Evolutionary conservation across 2,113 vertebrate genomes (phyloP), one percentile per base, ranked within the genome.

Genomic region (Thunnus maccoyii): DNA sequence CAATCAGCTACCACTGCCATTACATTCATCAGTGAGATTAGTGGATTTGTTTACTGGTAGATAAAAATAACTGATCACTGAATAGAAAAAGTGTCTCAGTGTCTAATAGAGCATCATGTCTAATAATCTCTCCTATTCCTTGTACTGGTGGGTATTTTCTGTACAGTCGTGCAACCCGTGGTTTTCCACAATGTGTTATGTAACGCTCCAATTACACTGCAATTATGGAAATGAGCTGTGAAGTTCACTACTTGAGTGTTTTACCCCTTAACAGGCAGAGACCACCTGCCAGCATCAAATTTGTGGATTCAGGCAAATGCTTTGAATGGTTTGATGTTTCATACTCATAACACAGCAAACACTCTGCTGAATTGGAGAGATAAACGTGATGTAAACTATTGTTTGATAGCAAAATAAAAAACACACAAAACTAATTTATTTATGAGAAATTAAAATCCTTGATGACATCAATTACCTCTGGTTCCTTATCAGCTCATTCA

Each of bases 281-380:
- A 73, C 71, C 25, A 52, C 78, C 74, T 84, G 79, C 64, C 76
- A 60, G 68, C 64, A 75, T 68, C 60, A n/a, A 51, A 71, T 70
- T 54, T 67, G n/a, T 1, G 8, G 54, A 70, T 83, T 72, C 12
- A 2, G 41, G 60, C 20, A 79, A 57, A 61, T 3, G 46, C 55
- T 22, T 1, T 13, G 13, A 71, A 17, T 51, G 68, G 36, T 61
- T 50, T 36, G 48, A 84, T 60, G 47, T 32, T 50, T 57, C 16
- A 61, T 13, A 25, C 13, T 61, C 46, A 12, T 17, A 47, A 64
- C 3, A 63, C 50, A 60, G 30, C 7, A 70, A 67, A 46, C 12
- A 41, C 17, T 48, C 2, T 5, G 20, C n/a, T 65, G 55, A 54
- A 72, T 48, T 46, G 50, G 16, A 10, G 20, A 57, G 50, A 62